Evolutionary conservation across 1,140 invertebrate genomes (phyloP).

Genomic region (Mylabris phalerata): DNA sequence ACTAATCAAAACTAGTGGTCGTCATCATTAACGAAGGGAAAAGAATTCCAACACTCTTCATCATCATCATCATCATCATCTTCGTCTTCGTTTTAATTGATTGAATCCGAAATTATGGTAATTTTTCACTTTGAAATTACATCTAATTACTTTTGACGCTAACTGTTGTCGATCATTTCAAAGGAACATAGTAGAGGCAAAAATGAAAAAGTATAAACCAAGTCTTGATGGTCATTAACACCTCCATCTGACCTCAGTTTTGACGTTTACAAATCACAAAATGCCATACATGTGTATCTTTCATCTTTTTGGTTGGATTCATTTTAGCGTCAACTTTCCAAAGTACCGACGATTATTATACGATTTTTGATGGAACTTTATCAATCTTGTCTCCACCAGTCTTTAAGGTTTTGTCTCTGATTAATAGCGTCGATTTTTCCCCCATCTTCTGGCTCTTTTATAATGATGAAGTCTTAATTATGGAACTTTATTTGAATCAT

Average conservation of each 20-base stretch:
- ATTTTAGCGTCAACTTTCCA: constrained; percentile 10
- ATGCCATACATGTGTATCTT: constrained; percentile 5
- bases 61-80: no score
- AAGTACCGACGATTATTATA: constrained; percentile 15
- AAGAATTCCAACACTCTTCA: no score
- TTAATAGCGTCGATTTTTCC: constrained; percentile 12
- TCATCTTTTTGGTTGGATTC: constrained; percentile 12
- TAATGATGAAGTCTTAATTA: constrained; percentile 6
- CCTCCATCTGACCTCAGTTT: constrained; percentile 13
- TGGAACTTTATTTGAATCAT: background rate
- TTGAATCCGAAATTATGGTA: no score
- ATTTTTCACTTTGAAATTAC: no score
- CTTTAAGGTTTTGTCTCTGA: constrained; percentile 7
- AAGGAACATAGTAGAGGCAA: no score
- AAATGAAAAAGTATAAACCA: no score
- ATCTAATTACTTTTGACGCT: no score
- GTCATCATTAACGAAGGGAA: no score
- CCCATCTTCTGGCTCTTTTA: background rate
- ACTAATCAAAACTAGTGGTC: no score
- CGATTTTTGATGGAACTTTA: constrained; percentile 1
- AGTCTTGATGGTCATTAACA: constrained; percentile 15
- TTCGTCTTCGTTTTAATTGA: no score
- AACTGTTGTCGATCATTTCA: no score
- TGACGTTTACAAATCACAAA: constrained; percentile 16
- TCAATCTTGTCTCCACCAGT: constrained; percentile 8